phyloP scores from a whole-genome alignment of 2,888 invertebrate species.

The Andrena chrysosceles region DNA sequence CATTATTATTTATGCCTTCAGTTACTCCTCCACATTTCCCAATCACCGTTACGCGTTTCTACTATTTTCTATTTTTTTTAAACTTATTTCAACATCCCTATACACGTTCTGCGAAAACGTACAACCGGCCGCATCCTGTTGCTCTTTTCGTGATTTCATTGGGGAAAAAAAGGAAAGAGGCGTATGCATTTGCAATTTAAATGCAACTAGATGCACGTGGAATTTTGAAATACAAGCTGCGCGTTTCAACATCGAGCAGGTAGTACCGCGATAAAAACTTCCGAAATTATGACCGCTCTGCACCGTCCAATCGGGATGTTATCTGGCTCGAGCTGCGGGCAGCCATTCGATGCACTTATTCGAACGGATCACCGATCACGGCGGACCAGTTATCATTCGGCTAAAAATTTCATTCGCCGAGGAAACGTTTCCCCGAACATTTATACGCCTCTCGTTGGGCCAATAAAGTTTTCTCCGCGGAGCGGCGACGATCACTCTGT shows the following conservation, averaged over 20 bases:
- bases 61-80: too few relatives aligned
- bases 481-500: constrained; percentile 6
- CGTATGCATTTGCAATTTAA: neutral
- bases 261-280: neutral
- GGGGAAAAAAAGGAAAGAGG: too few relatives aligned
- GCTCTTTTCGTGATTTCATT: too few relatives aligned
- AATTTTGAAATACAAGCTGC: neutral
- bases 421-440: constrained; percentile 13
- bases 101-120: too few relatives aligned
- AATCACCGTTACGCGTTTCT: too few relatives aligned
- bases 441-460: constrained; percentile 1
- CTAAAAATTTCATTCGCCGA: constrained; percentile 32
- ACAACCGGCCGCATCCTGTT: too few relatives aligned
- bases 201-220: neutral
- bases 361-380: constrained; percentile 21
- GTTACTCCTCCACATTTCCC: too few relatives aligned
- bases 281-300: neutral
- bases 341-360: constrained; percentile 9
- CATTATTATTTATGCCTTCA: too few relatives aligned
- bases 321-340: neutral
- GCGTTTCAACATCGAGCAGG: neutral
- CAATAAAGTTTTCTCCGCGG: constrained; percentile 23
- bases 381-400: constrained; percentile 7
- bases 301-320: constrained; percentile 11
- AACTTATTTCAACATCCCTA: too few relatives aligned